A percentile compares a stretch with the other conserved stretches of the same genome.
Evolutionary conservation across 1,140 invertebrate species (phyloP).

Genomic region (Drosophila gunungcola): DNA sequence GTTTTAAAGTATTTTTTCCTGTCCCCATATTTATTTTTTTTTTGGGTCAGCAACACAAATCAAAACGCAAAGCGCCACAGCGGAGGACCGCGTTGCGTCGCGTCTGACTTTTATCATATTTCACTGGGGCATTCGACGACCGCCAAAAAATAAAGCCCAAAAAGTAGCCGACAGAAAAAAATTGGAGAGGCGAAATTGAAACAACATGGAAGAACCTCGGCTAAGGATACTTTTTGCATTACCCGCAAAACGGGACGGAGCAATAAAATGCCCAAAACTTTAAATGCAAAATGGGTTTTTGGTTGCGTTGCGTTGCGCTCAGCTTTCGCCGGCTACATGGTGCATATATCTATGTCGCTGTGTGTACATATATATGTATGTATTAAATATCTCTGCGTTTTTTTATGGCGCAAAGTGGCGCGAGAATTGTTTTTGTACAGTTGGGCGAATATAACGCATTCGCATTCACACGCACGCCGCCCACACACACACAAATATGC

Average conservation of each 20-base stretch:
- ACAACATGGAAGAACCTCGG: conserved; percentile 25
- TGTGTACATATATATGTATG: conserved; percentile 14
- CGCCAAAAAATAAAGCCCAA: conserved; percentile 33
- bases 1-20: conserved; percentile 4
- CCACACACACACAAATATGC: neutral
- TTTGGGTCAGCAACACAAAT: conserved; percentile 78
- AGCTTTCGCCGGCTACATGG: neutral
- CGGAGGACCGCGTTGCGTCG: conserved; percentile 18
- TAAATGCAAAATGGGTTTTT: conserved; percentile 68
- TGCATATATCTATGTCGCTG: conserved; percentile 2
- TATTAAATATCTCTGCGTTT: conserved; percentile 33
- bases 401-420: conserved; percentile 53
- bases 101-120: conserved; percentile 75
- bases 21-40: conserved; percentile 35
- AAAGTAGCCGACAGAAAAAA: conserved; percentile 3
- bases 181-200: conserved; percentile 31
- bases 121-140: conserved; percentile 69
- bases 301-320: conserved; percentile 25
- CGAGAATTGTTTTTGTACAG: conserved; percentile 59
- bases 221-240: conserved; percentile 45
- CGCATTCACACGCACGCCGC: conserved; percentile 30
- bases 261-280: conserved; percentile 72
- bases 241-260: conserved; percentile 22
- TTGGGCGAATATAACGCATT: conserved; percentile 45
- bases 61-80: conserved; percentile 69